phyloP scores from a whole-genome alignment of 2,888 invertebrate species.

The Drosophila helvetica region DNA sequence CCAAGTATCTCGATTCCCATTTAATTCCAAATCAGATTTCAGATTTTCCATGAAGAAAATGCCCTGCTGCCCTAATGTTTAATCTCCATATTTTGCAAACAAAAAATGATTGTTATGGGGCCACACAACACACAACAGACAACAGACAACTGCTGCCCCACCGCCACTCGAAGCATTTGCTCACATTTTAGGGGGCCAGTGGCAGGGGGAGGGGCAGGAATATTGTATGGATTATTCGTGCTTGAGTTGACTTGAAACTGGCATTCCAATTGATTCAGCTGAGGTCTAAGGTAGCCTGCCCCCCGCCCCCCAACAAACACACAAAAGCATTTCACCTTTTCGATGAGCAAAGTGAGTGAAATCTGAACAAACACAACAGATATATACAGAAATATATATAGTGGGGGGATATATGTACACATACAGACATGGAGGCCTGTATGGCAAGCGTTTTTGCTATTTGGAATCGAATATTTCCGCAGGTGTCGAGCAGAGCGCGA shows the following conservation, averaged over 20 bases:
- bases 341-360: slow-evolving; percentile 49
- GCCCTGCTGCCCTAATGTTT: slow-evolving; percentile 23
- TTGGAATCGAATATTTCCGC: slow-evolving; percentile 71
- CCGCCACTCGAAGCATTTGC: slow-evolving; percentile 5
- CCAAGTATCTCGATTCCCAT: neutral
- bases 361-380: slow-evolving; percentile 44
- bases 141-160: slow-evolving; percentile 5
- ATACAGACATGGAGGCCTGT: slow-evolving; percentile 32
- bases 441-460: slow-evolving; percentile 33
- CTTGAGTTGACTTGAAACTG: slow-evolving; percentile 51
- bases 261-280: slow-evolving; percentile 73
- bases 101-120: slow-evolving; percentile 34
- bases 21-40: slow-evolving; percentile 17
- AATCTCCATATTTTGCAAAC: slow-evolving; percentile 37
- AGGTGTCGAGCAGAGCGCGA: slow-evolving; percentile 61
- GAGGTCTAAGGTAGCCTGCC: slow-evolving; percentile 49
- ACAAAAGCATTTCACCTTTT: slow-evolving; percentile 66
- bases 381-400: slow-evolving; percentile 33
- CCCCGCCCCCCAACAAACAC: slow-evolving; percentile 4
- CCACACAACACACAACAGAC: neutral
- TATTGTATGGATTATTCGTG: slow-evolving; percentile 43
- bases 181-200: slow-evolving; percentile 21
- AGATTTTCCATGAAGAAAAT: slow-evolving; percentile 15
- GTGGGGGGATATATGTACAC: slow-evolving; percentile 16
- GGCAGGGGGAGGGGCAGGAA: slow-evolving; percentile 2